Evolutionary conservation across 2,888 invertebrate species (phyloP), one percentile per base, ranked within the genome.

Genomic region (Nysson spinosus): DNA sequence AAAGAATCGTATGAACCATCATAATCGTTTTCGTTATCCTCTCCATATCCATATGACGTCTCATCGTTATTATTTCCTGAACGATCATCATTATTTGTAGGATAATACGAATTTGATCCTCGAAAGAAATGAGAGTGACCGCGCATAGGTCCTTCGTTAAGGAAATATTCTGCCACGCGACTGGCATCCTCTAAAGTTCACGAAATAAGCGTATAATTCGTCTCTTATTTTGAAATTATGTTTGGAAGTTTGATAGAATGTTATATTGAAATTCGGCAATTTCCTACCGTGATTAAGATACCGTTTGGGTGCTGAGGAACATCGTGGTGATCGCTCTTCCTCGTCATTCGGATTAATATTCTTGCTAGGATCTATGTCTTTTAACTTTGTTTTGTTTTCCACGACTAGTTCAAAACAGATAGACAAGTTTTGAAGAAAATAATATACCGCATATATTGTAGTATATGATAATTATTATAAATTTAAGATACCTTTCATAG

Each of bases 161-260:
- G 56, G 55, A 85, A 85, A 63, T 85, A 85, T 12, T 76, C 75
- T 4, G 80, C 80, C 12, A 85, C 70, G 35, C 72, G 74, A 39
- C 82, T 72, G 16, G 77, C 78, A 70, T 82, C 79, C 12, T 49
- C 85, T 84, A 22, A 43, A 22, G 35, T 26, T 40, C 11, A 32
- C 28, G 4, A 12, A 24, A 24, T 30, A 26, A 49, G 6, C 1
- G 5, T 35, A 11, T 42, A 19, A 32, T 17, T 4, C n/a, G n/a
- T n/a, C n/a, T n/a, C n/a, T n/a, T n/a, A n/a, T n/a, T n/a, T n/a
- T n/a, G n/a, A n/a, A n/a, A n/a, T n/a, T n/a, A n/a, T n/a, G n/a
- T n/a, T n/a, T n/a, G n/a, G n/a, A n/a, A n/a, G n/a, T n/a, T n/a
- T n/a, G n/a, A n/a, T n/a, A n/a, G n/a, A n/a, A n/a, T n/a, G n/a